phyloP scores from a whole-genome alignment of 2,113 vertebrate genomes.

The Ovibos moschatus region DNA sequence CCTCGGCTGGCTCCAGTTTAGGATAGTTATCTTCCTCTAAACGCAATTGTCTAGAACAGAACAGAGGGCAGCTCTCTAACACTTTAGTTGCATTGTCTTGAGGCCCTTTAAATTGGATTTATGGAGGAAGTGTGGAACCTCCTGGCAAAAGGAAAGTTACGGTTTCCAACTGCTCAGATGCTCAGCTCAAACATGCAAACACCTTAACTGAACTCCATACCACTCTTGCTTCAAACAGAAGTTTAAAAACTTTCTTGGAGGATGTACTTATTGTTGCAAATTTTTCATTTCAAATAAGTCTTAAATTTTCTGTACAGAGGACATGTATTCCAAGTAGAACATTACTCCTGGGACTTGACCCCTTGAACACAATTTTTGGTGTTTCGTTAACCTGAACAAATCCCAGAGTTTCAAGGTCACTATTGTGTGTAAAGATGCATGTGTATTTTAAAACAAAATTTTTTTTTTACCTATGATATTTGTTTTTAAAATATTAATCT shows the following conservation, averaged over 20 bases:
- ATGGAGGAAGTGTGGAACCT: background rate
- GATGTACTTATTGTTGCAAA: background rate
- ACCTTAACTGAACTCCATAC: background rate
- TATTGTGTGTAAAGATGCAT: background rate
- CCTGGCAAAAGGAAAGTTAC: background rate
- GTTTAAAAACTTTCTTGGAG: background rate
- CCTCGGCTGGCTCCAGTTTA: background rate
- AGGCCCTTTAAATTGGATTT: slow-evolving; percentile 41
- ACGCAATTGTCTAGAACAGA: slow-evolving; percentile 22
- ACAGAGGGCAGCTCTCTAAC: background rate
- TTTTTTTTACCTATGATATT: background rate
- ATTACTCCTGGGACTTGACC: background rate
- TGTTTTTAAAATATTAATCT: background rate
- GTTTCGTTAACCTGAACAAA: background rate
- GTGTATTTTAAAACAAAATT: background rate
- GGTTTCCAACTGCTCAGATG: background rate
- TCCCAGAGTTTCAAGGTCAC: background rate
- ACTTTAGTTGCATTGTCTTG: slow-evolving; percentile 1
- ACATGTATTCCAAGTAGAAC: background rate
- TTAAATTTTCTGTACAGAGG: background rate
- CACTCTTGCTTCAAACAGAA: background rate
- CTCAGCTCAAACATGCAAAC: background rate
- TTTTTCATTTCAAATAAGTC: background rate
- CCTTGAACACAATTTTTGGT: background rate
- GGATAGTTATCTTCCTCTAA: background rate